Percentiles rank a stretch among this genome's conserved stretches.
phyloP scores from a whole-genome alignment of 2,797 vertebrate species.

The Ctenosaura bakeri region DNA sequence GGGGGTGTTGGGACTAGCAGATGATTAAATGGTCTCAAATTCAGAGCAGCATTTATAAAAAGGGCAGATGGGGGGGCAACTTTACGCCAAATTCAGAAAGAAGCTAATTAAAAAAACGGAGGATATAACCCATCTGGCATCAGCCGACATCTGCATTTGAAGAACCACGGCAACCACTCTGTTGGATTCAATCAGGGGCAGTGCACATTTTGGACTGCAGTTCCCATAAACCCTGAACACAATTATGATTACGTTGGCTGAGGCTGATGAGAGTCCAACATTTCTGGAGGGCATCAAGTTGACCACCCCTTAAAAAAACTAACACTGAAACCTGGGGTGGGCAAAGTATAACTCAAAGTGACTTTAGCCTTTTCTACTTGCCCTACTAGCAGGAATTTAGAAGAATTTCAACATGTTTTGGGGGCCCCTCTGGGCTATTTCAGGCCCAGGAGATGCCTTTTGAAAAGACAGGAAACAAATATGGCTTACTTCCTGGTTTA shows the following conservation, averaged over 20 bases:
- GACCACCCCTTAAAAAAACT: no score
- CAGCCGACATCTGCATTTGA: slow-evolving; percentile 53
- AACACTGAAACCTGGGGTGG: no score
- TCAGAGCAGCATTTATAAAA: slow-evolving; percentile 11
- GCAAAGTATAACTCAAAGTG: no score
- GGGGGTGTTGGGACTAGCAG: slow-evolving; percentile 47
- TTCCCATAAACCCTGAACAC: neutral
- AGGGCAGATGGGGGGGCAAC: slow-evolving; percentile 23
- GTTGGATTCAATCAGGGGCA: neutral
- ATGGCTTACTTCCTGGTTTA: no score
- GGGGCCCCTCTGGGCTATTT: no score
- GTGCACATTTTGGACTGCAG: neutral
- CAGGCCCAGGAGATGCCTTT: no score
- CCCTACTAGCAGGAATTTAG: neutral
- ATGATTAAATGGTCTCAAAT: slow-evolving; percentile 45
- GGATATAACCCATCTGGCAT: slow-evolving; percentile 40
- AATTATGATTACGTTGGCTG: no score
- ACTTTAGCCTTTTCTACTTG: neutral
- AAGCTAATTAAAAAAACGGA: neutral
- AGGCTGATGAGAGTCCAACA: no score
- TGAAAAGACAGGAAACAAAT: no score
- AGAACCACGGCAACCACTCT: neutral
- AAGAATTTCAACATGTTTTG: neutral
- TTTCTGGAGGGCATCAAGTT: no score
- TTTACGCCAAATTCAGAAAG: neutral